phyloP scores from a whole-genome alignment of 2,797 vertebrate genomes.

The Alcedo atthis region DNA sequence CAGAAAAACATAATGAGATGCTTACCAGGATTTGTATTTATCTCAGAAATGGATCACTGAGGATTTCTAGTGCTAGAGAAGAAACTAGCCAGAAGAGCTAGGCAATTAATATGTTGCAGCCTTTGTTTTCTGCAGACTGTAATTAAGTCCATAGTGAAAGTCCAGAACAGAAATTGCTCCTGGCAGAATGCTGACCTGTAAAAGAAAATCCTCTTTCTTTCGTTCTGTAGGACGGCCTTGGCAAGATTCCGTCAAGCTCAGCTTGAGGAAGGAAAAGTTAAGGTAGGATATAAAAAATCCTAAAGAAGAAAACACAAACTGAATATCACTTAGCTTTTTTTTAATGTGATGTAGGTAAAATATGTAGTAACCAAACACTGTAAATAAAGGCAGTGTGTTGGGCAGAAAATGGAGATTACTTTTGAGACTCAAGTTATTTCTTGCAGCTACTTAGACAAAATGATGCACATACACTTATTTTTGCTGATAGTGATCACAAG shows the following conservation, averaged over 20 bases:
- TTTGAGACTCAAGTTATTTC: neutral
- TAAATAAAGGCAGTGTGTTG: neutral
- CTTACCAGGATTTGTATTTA: neutral
- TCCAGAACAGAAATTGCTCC: neutral
- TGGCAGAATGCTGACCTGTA: neutral
- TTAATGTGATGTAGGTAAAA: neutral
- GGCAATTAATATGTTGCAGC: neutral
- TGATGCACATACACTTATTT: neutral
- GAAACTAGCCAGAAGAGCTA: accelerated
- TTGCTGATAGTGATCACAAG: neutral
- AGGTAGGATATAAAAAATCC: slow-evolving; percentile 73
- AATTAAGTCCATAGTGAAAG: neutral
- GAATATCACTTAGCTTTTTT: neutral
- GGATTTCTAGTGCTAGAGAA: neutral
- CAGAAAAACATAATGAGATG: neutral
- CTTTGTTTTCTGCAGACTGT: neutral
- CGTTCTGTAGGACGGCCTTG: slow-evolving; percentile 86
- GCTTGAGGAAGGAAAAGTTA: slow-evolving; percentile 91
- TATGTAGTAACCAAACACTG: neutral
- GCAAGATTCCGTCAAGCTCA: slow-evolving; percentile 93
- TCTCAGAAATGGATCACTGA: neutral
- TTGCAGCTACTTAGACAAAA: neutral
- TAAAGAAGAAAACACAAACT: neutral
- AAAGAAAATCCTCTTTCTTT: neutral
- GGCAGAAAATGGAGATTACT: neutral